Base-by-base conservation (phyloP, 2,888 invertebrate genomes). In the Agonopterix alstromeriana region DNA sequence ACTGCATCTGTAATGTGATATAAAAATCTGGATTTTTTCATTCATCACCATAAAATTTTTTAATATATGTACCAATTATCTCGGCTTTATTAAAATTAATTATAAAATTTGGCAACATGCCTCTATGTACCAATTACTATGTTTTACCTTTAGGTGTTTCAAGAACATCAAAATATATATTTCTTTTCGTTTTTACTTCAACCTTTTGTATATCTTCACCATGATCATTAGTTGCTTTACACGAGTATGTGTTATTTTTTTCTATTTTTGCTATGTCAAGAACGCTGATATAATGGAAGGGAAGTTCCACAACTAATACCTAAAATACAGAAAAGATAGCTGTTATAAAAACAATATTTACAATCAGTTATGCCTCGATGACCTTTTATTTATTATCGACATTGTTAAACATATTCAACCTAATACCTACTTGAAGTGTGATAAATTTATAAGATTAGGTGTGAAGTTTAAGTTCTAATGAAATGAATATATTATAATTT, bases 271-370 rank as follows among this genome's bases (percentile, higher is more conserved):
- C 57, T 38, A 80, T 60, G 1, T 65, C 49, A 3, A 77, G 47
- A 45, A 67, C 50, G 49, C 70, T 73, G 2, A 76, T 52, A 36
- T 66, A 78, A 10, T 74, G 67, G 45, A 70, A 72, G 0, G 79
- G 79, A 0, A 63, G 46, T 12, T 75, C 70, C 7, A 71, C 42
- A 10, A 50, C 40, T 0, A 52, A 52, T 7, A 64, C 53, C 75
- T 79, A 46, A 41, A 63, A 4, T 46, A 52, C 14, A 42, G 3
- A 38, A 1, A 38, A 38, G n/a, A 4, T 38, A 27, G 1, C 27
- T 27, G 7, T 27, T 5, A 27, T 27, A 27, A 27, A 27, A 27
- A 27, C 7, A 27, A 27, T 27, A 27, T 27, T 5, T 5, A 27
- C 27, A 27, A 27, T 27, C 27, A 27, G 27, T 27, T 27, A 1